These are phyloP conservation scores for Orthosia gothica DNA, from an alignment of 2,888 invertebrate genomes.

Conservation along the genomic window DNA sequence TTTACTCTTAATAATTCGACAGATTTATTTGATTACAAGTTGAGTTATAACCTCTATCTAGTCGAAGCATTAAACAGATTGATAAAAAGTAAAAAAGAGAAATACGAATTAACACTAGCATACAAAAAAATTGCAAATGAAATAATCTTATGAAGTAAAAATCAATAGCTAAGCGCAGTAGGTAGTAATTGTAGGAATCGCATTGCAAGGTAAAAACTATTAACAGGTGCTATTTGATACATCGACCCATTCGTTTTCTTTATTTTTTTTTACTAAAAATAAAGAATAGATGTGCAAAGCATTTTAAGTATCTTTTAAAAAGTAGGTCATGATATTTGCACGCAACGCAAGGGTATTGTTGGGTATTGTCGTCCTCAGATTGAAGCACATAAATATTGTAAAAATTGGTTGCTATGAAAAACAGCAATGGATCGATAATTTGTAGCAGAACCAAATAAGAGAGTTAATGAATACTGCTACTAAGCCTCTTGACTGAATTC, in stretches of 20 bases:
- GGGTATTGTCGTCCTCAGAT: neutral
- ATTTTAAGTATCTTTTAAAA: conserved; percentile 9
- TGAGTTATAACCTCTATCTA: neutral
- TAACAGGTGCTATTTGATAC: conserved; percentile 42
- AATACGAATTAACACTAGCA: neutral
- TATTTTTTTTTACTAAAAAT: neutral
- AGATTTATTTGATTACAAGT: neutral
- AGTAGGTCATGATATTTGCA: neutral
- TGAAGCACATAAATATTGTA: neutral
- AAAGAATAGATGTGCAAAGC: conserved; percentile 7
- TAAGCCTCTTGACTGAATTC: neutral
- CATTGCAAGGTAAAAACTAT: conserved; percentile 34
- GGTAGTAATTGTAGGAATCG: conserved; percentile 33
- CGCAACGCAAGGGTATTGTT: neutral
- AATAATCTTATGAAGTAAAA: neutral
- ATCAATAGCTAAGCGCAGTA: conserved; percentile 5
- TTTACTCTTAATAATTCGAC: neutral
- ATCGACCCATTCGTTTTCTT: conserved; percentile 1
- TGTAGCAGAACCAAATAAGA: neutral
- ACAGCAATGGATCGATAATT: neutral
- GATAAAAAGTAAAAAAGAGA: neutral
- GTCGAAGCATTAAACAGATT: neutral
- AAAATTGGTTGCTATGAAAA: neutral
- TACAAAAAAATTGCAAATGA: neutral
- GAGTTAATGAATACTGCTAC: neutral